Evolutionary conservation across 2,113 vertebrate genomes (phyloP).

Genomic region (Sitta europaea): DNA sequence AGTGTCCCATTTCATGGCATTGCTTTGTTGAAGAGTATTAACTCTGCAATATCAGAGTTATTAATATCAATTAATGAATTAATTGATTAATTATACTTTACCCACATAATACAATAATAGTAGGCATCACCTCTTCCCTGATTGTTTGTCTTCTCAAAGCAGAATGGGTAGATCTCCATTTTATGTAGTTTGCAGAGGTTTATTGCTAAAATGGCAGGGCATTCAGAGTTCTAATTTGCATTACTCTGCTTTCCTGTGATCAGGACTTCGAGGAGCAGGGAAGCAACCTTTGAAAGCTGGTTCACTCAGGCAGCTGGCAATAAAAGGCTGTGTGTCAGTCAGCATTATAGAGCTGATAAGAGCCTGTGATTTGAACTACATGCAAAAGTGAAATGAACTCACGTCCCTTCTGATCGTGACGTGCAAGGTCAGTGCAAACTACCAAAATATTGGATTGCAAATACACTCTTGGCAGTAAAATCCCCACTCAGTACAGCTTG

Average conservation of each 20-base stretch:
- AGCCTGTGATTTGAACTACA: not conserved
- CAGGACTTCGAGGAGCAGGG: not conserved
- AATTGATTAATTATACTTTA: not conserved
- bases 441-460: not conserved
- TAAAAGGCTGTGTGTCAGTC: not conserved
- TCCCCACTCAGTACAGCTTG: not conserved
- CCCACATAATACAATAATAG: not conserved
- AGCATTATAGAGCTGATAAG: not conserved
- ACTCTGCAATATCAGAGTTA: not conserved
- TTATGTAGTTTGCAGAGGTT: not conserved
- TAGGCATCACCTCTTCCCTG: not conserved
- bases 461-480: not conserved
- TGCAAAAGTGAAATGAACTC: not conserved
- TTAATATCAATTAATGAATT: not conserved
- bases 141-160: not conserved
- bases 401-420: not conserved
- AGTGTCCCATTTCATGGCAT: not conserved
- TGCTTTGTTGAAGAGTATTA: not conserved
- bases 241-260: not conserved
- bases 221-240: not conserved
- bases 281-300: conserved; percentile 27
- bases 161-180: not conserved
- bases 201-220: not conserved
- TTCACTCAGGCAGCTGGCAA: not conserved
- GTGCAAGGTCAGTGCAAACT: not conserved